A percentile compares a stretch with the other conserved stretches of the same genome.
Conservation (phyloP, 2,113 vertebrate species). For the Tonatia bakeri region DNA sequence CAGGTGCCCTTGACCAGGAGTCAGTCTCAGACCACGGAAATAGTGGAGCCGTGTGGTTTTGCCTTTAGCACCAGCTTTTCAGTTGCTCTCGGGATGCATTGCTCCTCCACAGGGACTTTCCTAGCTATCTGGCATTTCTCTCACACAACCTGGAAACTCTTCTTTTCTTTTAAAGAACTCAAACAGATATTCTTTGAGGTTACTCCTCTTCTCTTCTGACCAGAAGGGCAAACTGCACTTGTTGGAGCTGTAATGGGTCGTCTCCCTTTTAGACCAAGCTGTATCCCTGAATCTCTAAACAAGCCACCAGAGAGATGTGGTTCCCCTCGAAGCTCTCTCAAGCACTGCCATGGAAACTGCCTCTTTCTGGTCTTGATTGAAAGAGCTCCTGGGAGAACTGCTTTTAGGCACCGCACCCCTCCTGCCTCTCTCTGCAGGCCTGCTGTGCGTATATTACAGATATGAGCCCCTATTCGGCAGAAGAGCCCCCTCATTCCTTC, state of each 20-base stretch:
- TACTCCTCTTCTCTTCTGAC: not conserved
- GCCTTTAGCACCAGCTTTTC: not conserved
- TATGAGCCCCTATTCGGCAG: not conserved
- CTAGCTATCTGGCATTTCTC: not conserved
- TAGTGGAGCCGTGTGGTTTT: too few relatives aligned
- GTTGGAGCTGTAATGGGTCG: not conserved
- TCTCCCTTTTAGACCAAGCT: not conserved
- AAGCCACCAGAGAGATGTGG: not conserved
- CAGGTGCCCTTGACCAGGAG: not conserved
- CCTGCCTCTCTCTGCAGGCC: not conserved
- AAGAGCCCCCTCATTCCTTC: not conserved
- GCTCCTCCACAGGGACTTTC: not conserved
- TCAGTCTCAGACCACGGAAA: not conserved
- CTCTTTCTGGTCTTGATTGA: slow-evolving; percentile 1
- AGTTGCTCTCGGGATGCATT: rapidly evolving
- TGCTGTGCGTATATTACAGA: not conserved
- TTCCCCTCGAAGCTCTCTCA: not conserved
- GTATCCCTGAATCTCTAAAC: not conserved
- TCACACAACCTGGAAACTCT: not conserved
- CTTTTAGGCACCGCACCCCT: not conserved
- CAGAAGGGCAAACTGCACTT: not conserved
- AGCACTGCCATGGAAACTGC: not conserved
- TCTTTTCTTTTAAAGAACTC: not conserved
- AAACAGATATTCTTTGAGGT: not conserved
- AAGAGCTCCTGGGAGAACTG: not conserved